Base-by-base conservation (phyloP, 2,113 vertebrate species). In the Pelmatolapia mariae region DNA sequence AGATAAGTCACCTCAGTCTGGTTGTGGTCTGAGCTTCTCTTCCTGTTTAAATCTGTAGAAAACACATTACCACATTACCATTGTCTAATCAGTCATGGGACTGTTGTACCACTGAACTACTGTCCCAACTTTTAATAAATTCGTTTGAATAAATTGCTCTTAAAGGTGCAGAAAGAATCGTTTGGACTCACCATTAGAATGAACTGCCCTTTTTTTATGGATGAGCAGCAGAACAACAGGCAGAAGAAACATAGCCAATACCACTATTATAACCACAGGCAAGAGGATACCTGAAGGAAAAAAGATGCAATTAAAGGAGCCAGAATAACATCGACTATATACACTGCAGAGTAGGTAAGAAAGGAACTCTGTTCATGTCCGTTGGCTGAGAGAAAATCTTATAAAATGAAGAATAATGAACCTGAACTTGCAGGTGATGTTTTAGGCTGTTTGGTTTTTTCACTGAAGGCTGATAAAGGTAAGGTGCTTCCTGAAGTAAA, bases 261-360 rank as follows among this genome's bases (percentile, higher is more conserved):
- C 15, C 40, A 47, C 15, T 29, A 45, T 76, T 76, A 76, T 47
- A 76, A 76, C 40, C 22, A 76, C 40, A 7, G 68, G 22, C 15
- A 45, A 47, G 24, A 76, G 6, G 22, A 76, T 16, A 7, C 24
- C 40, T 76, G 40, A 47, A 29, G 40, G 68, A 18, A 47, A 47
- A 6, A 47, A 40, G 66, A 24, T 1, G 36, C 24, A 40, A 0
- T 68, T 71, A 71, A 16, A 1, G 12, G 2, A 16, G 66, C 5
- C 8, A 73, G 38, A 73, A 73, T 45, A 45, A 45, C 22, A 1
- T 10, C 8, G 3, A 6, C 38, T 45, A 1, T 45, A 26, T 45
- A 1, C 13, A 73, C 68, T 45, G 68, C 22, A 73, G 22, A 26
- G 13, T 16, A 2, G 38, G 1, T 26, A 26, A 1, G 13, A 29